Conservation (phyloP, 2,797 vertebrate genomes). For the Rhyacichthys aspro region DNA sequence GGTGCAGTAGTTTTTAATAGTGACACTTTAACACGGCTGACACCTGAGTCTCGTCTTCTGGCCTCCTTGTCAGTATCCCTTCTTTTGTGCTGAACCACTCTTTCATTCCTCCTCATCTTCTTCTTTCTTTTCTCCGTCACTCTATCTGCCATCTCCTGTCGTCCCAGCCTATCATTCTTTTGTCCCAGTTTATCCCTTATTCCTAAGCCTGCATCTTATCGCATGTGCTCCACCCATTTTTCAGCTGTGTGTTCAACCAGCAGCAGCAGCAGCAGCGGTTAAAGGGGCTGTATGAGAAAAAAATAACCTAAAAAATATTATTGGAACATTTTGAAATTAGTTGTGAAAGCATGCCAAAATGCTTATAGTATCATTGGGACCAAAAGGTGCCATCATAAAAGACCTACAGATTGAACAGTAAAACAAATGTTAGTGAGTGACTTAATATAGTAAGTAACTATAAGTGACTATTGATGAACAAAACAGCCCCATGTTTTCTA, state of each 20-base stretch:
- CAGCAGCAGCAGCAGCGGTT: no score
- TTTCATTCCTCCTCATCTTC: constrained; percentile 39
- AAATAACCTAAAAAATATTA: no score
- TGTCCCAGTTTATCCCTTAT: constrained; percentile 21
- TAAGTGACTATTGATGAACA: no score
- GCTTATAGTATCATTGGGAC: no score
- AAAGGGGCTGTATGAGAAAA: no score
- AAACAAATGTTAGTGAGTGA: no score
- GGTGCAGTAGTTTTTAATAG: background rate
- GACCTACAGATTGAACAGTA: no score
- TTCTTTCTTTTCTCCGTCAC: constrained; percentile 33
- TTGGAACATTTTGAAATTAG: no score
- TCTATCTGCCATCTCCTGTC: constrained; percentile 13
- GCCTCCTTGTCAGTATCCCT: constrained; percentile 29
- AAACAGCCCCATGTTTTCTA: no score
- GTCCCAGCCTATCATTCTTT: constrained; percentile 21
- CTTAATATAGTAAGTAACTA: no score
- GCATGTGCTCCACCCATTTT: background rate
- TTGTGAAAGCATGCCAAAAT: no score
- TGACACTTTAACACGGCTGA: constrained; percentile 24
- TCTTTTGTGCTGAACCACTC: constrained; percentile 53
- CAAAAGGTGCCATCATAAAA: no score
- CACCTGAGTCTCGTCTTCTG: constrained; percentile 34
- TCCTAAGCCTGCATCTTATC: background rate
- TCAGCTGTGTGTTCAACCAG: background rate